Base-by-base conservation (phyloP, 1,140 invertebrate genomes). In the Pentalonia nigronervosa region DNA sequence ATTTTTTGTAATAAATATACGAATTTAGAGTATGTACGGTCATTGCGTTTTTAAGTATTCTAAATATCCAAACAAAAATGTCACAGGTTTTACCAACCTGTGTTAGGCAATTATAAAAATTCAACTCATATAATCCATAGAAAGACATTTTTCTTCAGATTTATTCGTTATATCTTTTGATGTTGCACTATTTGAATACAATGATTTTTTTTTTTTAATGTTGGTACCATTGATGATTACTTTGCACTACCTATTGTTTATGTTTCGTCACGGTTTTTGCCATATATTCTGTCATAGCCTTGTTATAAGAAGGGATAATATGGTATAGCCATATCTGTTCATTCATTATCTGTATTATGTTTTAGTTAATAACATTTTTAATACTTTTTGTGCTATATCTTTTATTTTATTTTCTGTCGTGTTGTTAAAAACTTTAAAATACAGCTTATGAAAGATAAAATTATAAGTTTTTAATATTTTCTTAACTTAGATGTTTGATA, bases 11-110 rank as follows among this genome's bases (percentile, higher is more conserved):
- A 21, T 53, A 21, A 23, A 53, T 53, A 7, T 23, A 21, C 20
- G 50, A 21, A 53, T 21, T 4, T 6, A 53, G 4, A 53, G 20
- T 48, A 53, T 14, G 20, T 53, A 21, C 50, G 6, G 3, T 53
- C n/a, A 14, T 67, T 67, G 0, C n/a, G 11, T n/a, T 23, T 17
- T 6, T 6, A n/a, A 67, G 20, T 67, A 41, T 41, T 67, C 3
- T 7, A 67, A 67, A 6, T n/a, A 53, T 21, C 41, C 41, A 4
- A 67, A 67, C n/a, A 2, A 17, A 17, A 67, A n/a, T n/a, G 17
- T 4, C 1, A 17, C 3, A 4, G 4, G 0, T n/a, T 17, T n/a
- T n/a, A 76, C 0, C 60, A 7, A 17, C n/a, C 60, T 7, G n/a
- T 7, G 60, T 76, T 17, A 3, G 20, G 9, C 30, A 20, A 76